Base-by-base conservation (phyloP, 2,888 invertebrate genomes). In the Halictus quadricinctus region DNA sequence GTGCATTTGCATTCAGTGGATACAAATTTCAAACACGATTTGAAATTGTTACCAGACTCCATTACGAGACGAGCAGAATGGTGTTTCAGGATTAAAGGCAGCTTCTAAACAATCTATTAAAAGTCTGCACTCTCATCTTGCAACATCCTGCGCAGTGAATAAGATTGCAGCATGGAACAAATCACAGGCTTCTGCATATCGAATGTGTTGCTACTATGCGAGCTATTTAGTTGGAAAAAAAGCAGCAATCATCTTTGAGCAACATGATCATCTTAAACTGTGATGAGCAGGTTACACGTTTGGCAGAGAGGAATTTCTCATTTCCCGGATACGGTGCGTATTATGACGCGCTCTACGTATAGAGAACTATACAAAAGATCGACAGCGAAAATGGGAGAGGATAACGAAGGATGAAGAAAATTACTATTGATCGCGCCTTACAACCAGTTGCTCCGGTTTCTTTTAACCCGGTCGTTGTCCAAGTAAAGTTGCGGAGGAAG, bases 381-480 rank as follows among this genome's bases (percentile, higher is more conserved):
- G 72, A 81, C 72, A 81, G 48, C 29, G 72, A 81, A 81, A 72
- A 78, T 50, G 77, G 72, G 58, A 21, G 41, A 64, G 36, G 43
- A 50, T 36, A 50, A 64, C 78, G 83, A 72, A 75, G 76, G 54
- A 54, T 50, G 79, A 74, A 89, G 88, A 86, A 89, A 90, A 90
- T 88, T 87, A 81, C 88, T 84, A 85, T 81, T 85, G 86, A 87
- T 88, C 87, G 83, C n/a, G 76, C 86, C 70, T 73, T 81, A 72
- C 73, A 83, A 90, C 88, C 90, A 88, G 90, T 89, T 84, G 81
- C 87, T 77, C 89, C 79, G 84, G 90, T 88, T 90, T 90, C 84
- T 85, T 90, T 87, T 81, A 76, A 66, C 72, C 41, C 66, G 72
- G 54, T 72, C 64, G 50, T 64, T 43, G 41, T 8, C 12, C 4